These are phyloP conservation scores for Dendropsophus ebraccatus DNA, from an alignment of 2,113 vertebrate genomes.

Conservation along the genomic window DNA sequence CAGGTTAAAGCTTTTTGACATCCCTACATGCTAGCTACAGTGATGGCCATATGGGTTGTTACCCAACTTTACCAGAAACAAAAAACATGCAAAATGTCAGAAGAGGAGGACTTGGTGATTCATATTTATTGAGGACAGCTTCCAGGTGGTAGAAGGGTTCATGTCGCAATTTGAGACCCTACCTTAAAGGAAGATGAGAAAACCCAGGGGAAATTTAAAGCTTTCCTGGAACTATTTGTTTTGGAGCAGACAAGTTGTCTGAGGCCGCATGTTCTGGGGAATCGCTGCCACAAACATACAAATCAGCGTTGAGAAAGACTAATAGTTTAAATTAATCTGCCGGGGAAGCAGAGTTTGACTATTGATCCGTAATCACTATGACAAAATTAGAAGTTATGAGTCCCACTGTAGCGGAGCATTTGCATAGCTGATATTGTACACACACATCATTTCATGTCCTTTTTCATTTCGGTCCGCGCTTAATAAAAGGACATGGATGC, in stretches of 20 bases:
- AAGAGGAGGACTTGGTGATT: neutral
- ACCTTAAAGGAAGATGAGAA: neutral
- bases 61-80: neutral
- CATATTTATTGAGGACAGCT: neutral
- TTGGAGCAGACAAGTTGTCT: neutral
- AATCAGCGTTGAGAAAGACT: slow-evolving; percentile 33
- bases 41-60: neutral
- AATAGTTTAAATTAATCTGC: slow-evolving; percentile 48
- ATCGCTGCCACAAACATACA: neutral
- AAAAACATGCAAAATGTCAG: neutral
- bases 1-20: too few species aligned
- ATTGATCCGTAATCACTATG: slow-evolving; percentile 47
- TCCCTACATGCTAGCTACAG: too few species aligned
- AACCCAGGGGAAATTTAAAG: neutral
- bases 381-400: slow-evolving; percentile 45
- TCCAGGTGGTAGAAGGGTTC: neutral
- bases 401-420: slow-evolving; percentile 21
- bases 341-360: neutral
- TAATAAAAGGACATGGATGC: neutral
- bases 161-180: neutral
- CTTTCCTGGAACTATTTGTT: slow-evolving; percentile 1
- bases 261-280: neutral
- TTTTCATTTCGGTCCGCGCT: neutral
- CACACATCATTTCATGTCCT: slow-evolving; percentile 40
- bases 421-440: slow-evolving; percentile 47